A percentile compares a stretch with the other conserved stretches of the same genome.
Conservation (phyloP, 2,888 invertebrate species). For the Amphipyra berbera region DNA sequence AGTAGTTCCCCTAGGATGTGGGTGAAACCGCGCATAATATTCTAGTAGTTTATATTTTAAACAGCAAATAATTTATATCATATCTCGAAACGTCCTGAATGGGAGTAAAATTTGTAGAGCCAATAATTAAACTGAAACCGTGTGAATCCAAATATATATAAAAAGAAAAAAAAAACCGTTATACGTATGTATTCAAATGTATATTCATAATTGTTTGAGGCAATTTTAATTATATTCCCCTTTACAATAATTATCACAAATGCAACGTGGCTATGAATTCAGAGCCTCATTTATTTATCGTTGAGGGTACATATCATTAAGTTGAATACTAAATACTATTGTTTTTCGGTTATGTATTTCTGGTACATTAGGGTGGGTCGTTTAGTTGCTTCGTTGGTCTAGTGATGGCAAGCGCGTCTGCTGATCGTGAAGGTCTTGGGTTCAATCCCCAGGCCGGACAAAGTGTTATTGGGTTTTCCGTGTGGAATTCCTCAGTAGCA, state of each 20-base stretch:
- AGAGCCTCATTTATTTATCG: constrained; percentile 80
- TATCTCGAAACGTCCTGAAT: too few species aligned
- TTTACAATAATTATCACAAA: constrained; percentile 74
- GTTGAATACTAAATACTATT: constrained; percentile 65
- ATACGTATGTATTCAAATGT: constrained; percentile 49
- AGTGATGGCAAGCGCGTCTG: too few species aligned
- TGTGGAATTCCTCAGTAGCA: too few species aligned
- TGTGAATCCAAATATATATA: constrained; percentile 29
- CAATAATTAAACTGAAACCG: background rate
- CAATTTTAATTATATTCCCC: constrained; percentile 67
- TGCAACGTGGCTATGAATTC: constrained; percentile 83
- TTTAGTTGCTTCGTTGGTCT: too few species aligned
- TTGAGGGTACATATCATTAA: constrained; percentile 85
- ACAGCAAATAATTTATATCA: too few species aligned
- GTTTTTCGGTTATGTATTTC: constrained; percentile 47
- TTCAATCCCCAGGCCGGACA: too few species aligned
- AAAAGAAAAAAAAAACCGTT: constrained; percentile 55
- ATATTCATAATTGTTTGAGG: constrained; percentile 69
- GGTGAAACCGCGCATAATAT: too few species aligned
- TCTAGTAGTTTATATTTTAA: too few species aligned
- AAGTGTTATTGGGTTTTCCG: too few species aligned
- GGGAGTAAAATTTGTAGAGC: too few species aligned
- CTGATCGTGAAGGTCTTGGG: too few species aligned
- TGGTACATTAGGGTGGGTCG: constrained; percentile 35
- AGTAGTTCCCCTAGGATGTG: too few species aligned